Percentiles rank a stretch among this genome's conserved stretches.
Conservation (phyloP, 2,888 invertebrate species). For the Dendrolimus pini region DNA sequence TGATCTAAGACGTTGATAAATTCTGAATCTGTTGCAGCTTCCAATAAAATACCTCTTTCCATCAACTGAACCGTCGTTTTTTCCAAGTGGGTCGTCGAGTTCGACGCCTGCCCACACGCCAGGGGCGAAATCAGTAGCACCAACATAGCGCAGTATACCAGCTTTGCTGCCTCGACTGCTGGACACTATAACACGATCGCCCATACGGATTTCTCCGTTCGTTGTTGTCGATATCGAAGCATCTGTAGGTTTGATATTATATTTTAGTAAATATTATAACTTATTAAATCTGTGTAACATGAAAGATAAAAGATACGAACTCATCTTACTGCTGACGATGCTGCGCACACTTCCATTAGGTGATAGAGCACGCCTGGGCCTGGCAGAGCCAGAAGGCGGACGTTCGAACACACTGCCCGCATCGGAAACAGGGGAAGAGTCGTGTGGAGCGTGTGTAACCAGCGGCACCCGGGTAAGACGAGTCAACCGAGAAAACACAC, state of each 20-base stretch:
- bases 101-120: constrained; percentile 98
- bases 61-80: constrained; percentile 96
- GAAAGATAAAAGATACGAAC: constrained; percentile 32
- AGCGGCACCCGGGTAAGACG: constrained; percentile 87
- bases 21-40: background rate
- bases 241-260: constrained; percentile 32
- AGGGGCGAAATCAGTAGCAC: constrained; percentile 91
- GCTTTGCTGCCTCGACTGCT: constrained; percentile 92
- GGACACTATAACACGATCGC: constrained; percentile 94
- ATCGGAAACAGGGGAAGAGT: constrained; percentile 65
- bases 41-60: constrained; percentile 84
- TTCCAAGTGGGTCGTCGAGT: constrained; percentile 94
- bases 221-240: constrained; percentile 66
- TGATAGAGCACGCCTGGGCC: constrained; percentile 58
- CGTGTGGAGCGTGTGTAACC: constrained; percentile 67
- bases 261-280: background rate
- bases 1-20: background rate
- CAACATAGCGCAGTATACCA: constrained; percentile 90
- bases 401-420: constrained; percentile 67
- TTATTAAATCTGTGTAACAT: too few relatives aligned
- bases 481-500: constrained; percentile 94
- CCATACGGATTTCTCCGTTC: constrained; percentile 83
- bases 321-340: constrained; percentile 73
- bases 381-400: constrained; percentile 60
- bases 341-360: constrained; percentile 71